Evolutionary conservation across 2,888 invertebrate genomes (phyloP).

Genomic region (Subacronicta megacephala): DNA sequence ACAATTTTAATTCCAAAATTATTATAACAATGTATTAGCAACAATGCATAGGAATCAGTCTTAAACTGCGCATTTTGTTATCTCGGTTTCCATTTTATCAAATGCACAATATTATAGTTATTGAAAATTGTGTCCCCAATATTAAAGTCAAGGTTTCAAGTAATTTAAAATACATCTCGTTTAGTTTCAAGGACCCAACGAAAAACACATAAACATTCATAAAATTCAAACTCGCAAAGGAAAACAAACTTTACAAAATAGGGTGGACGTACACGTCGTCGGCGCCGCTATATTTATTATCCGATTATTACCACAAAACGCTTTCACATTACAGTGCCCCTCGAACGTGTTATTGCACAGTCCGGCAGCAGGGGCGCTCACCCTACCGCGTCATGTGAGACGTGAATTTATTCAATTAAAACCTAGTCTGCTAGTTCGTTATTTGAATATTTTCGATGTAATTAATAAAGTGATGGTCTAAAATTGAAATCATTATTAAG

Average conservation of each 20-base stretch:
- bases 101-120: too few relatives aligned
- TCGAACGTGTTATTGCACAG: slow-evolving; percentile 60
- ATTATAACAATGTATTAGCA: too few relatives aligned
- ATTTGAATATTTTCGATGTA: slow-evolving; percentile 39
- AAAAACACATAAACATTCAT: slow-evolving; percentile 36
- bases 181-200: slow-evolving; percentile 7
- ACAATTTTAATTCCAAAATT: too few relatives aligned
- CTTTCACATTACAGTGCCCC: slow-evolving; percentile 65
- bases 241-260: slow-evolving; percentile 57
- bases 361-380: slow-evolving; percentile 52
- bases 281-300: slow-evolving; percentile 72
- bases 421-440: slow-evolving; percentile 48
- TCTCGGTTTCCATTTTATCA: too few relatives aligned
- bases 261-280: slow-evolving; percentile 56
- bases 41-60: too few relatives aligned
- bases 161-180: slow-evolving; percentile 7
- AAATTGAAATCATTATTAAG: slow-evolving; percentile 17
- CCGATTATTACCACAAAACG: slow-evolving; percentile 76
- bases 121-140: too few relatives aligned
- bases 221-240: slow-evolving; percentile 48
- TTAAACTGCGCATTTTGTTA: too few relatives aligned
- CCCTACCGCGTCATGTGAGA: slow-evolving; percentile 52
- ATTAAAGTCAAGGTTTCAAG: neutral
- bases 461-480: slow-evolving; percentile 34
- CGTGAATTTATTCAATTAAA: slow-evolving; percentile 61